These are phyloP conservation scores for Cairina moschata DNA, from an alignment of 2,113 vertebrate species.

Conservation along the genomic window DNA sequence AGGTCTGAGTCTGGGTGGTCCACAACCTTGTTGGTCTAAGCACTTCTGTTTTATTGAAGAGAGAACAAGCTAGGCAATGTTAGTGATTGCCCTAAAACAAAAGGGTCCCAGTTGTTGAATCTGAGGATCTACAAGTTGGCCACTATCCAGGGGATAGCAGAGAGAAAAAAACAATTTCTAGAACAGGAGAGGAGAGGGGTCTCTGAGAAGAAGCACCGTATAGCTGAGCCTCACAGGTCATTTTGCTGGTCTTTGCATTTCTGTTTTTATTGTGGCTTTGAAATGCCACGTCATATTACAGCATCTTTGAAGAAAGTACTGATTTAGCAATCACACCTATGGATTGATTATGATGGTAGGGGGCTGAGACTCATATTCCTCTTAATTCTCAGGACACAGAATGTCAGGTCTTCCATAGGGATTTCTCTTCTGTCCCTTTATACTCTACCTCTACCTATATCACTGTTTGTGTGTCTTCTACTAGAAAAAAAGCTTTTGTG, in stretches of 20 bases:
- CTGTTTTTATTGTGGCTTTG: not conserved
- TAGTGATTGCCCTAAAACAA: not conserved
- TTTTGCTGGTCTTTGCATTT: not conserved
- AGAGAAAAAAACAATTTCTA: not conserved
- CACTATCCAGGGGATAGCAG: not conserved
- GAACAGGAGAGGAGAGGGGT: not conserved
- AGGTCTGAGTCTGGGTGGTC: constrained; percentile 26
- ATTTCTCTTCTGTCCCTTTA: not conserved
- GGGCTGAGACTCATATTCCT: not conserved
- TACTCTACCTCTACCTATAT: not conserved
- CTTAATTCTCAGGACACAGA: not conserved
- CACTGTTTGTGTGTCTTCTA: not conserved
- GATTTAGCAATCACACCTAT: not conserved
- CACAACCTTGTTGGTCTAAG: not conserved
- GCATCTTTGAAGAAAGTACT: not conserved
- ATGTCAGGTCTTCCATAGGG: not conserved
- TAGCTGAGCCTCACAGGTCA: not conserved
- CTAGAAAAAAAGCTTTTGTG: not conserved
- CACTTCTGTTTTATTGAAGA: constrained; percentile 5
- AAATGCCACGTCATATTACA: not conserved
- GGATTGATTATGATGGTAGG: not conserved
- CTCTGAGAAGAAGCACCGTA: not conserved
- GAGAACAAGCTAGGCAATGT: not conserved
- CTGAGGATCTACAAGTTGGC: not conserved
- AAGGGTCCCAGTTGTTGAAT: not conserved